phyloP scores from a whole-genome alignment of 1,140 invertebrate species.

The Lordiphosa stackelbergi region DNA sequence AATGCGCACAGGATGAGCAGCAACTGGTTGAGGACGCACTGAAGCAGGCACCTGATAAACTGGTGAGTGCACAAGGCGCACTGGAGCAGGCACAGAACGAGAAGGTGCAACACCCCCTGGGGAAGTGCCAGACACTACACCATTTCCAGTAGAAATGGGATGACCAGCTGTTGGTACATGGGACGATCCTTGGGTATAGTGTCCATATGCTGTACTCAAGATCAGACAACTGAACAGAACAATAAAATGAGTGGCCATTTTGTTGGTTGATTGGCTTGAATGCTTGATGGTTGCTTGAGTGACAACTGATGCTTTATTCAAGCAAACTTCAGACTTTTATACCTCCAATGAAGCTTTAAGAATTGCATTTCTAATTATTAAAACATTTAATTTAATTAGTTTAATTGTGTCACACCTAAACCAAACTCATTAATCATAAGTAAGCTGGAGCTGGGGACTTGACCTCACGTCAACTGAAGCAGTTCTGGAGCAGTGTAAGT shows the following conservation, averaged over 20 bases:
- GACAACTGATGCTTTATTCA: slow-evolving; percentile 3
- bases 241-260: slow-evolving; percentile 4
- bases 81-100: neutral
- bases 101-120: neutral
- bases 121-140: neutral
- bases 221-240: slow-evolving; percentile 4
- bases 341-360: neutral
- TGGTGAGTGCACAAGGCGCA: no score
- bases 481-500: neutral
- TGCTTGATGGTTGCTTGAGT: slow-evolving; percentile 9
- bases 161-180: neutral
- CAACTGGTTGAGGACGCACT: neutral
- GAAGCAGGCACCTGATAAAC: neutral
- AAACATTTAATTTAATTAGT: neutral
- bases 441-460: neutral
- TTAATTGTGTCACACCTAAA: no score
- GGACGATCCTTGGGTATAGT: neutral
- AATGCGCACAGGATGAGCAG: neutral
- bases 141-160: neutral
- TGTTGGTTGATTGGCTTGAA: neutral
- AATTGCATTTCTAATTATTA: neutral
- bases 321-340: neutral
- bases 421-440: no score
- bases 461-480: slow-evolving; percentile 3
- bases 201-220: neutral